Conservation (phyloP, 2,888 invertebrate genomes). For the Embidobia sp. region DNA sequence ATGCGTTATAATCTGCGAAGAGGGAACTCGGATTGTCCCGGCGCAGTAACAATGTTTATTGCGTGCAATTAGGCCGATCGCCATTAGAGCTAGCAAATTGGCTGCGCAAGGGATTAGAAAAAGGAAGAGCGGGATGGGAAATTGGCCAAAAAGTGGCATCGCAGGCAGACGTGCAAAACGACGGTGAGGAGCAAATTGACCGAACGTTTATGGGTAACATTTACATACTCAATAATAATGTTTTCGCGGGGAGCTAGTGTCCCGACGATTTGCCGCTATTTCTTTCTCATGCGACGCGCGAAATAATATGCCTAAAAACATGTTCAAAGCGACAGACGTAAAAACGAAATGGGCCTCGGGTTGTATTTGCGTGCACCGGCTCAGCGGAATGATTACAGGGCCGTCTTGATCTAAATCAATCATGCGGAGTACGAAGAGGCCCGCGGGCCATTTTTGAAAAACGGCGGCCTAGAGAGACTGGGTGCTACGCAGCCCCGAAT, state of each 20-base stretch:
- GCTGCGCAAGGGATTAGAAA: conserved; percentile 14
- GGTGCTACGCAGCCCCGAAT: conserved; percentile 60
- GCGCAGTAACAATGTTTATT: conserved; percentile 22
- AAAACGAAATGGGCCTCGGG: conserved; percentile 66
- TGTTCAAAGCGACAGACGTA: conserved; percentile 64
- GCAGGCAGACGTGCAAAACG: conserved; percentile 49
- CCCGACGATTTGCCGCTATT: conserved; percentile 54
- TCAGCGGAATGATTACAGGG: conserved; percentile 75
- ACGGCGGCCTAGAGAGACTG: conserved; percentile 48
- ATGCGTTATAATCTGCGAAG: no score
- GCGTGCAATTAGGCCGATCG: conserved; percentile 33
- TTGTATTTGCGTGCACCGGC: conserved; percentile 75
- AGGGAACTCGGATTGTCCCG: not conserved
- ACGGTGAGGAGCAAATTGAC: conserved; percentile 53
- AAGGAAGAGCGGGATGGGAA: not conserved
- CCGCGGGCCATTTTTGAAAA: conserved; percentile 59
- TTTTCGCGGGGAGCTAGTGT: conserved; percentile 60
- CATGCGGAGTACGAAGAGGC: conserved; percentile 64
- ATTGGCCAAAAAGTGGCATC: conserved; percentile 6
- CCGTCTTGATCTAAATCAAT: conserved; percentile 76
- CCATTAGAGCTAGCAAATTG: conserved; percentile 31
- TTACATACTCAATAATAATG: conserved; percentile 67
- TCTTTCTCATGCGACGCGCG: conserved; percentile 57
- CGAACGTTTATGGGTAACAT: conserved; percentile 60
- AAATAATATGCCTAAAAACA: conserved; percentile 61